Conservation (phyloP, 2,113 vertebrate species). For the Gadus chalcogrammus region DNA sequence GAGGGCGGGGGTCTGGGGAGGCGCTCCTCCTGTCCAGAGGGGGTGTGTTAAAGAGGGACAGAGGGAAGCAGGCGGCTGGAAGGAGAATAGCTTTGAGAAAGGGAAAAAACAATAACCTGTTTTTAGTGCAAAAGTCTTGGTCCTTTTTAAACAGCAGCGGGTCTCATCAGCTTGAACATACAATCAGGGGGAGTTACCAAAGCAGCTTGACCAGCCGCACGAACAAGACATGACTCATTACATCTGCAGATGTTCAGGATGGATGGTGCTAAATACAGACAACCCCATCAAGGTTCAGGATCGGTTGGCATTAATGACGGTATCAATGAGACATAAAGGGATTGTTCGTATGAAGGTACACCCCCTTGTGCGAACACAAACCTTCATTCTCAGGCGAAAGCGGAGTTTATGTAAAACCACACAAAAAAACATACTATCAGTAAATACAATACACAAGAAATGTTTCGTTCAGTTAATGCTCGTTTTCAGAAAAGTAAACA, state of each 20-base stretch:
- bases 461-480: too few species aligned
- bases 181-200: constrained; percentile 59
- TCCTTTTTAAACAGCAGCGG: constrained; percentile 59
- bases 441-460: too few species aligned
- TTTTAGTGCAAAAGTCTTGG: constrained; percentile 67
- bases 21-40: constrained; percentile 17
- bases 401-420: too few species aligned
- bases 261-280: too few species aligned
- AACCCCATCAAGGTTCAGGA: not conserved
- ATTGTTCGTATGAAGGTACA: not conserved
- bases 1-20: constrained; percentile 8
- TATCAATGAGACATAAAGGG: not conserved
- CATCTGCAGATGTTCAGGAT: too few species aligned
- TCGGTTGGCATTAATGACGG: not conserved
- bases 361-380: too few species aligned
- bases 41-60: constrained; percentile 8
- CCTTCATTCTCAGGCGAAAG: too few species aligned
- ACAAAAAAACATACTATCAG: too few species aligned
- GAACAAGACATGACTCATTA: too few species aligned
- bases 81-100: constrained; percentile 33
- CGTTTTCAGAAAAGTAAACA: too few species aligned
- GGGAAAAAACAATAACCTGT: constrained; percentile 57
- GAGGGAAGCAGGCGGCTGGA: constrained; percentile 25
- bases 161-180: constrained; percentile 69
- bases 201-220: constrained; percentile 7